Base-by-base conservation (phyloP, 2,888 invertebrate species). In the Pelosia muscerda region DNA sequence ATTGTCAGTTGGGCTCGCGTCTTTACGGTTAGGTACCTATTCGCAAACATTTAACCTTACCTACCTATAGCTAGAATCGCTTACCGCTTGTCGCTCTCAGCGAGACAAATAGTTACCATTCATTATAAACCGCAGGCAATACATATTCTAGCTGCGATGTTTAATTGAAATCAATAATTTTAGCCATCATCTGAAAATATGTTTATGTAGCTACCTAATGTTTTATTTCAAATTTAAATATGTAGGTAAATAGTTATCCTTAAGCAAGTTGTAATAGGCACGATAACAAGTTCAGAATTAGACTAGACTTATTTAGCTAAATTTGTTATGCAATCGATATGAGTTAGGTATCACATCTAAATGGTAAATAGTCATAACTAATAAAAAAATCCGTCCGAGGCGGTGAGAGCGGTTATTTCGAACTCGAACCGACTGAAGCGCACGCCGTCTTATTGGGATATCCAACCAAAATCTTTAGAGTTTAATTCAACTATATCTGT, bases 101-200 rank as follows among this genome's bases (percentile, higher is more conserved):
- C n/a, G 49, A n/a, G 49, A 49, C 49, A 13, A 49, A 6, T 42
- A 19, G 19, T 42, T 42, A 42, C 42, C 42, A 19, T 42, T 42
- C 42, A 19, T 19, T 11, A 19, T 19, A 19, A 19, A 42, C 34
- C 34, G 34, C 13, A 34, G 34, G 34, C 13, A 34, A 34, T 34
- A 34, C 42, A 42, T 6, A 42, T 42, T 42, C 38, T 19, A 42
- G 42, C 6, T 1, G 1, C n/a, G n/a, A 49, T 49, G n/a, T 49
- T 49, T 49, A 49, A 49, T 49, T 49, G n/a, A 49, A 49, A 49
- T 49, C 49, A 49, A 49, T 49, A 49, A 49, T n/a, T 49, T 49
- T 49, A 49, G 49, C 49, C n/a, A 49, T n/a, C n/a, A 49, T 49
- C 49, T 8, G n/a, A 49, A 49, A 49, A 49, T 49, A 42, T 42